Base-by-base conservation (phyloP, 2,113 vertebrate species). In the Nycticebus coucang region DNA sequence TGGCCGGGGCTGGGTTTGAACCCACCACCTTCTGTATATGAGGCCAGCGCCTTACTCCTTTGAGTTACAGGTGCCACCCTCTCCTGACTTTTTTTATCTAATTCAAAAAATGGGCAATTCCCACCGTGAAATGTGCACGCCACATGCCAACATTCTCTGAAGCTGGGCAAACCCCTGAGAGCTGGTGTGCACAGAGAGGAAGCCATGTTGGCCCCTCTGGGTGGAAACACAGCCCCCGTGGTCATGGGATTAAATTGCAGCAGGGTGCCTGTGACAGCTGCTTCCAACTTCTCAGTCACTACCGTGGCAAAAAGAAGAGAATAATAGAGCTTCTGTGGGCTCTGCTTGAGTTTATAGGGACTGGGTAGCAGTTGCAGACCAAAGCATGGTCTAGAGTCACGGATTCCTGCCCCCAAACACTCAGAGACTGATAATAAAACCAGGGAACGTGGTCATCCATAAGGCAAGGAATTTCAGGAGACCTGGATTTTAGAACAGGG, bases 41-140 rank as follows among this genome's bases (percentile, higher is more conserved):
- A 3, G 41, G 41, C 41, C 41, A 41, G 41, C 5, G 41, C 41
- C 41, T 5, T 41, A 41, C 41, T 41, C 41, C 41, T 41, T 41
- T 41, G 3, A 41, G 41, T 41, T 41, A 41, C 41, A 41, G 41
- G 41, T 41, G 3, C 41, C 5, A 5, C 41, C 41, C 41, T 41
- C 41, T 41, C 41, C 41, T 41, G 41, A 41, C 41, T 41, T 41
- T 75, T 93, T 95, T 83, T 66, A 79, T 96, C 66, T 95, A 91
- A 96, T 92, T 96, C 78, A 79, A 79, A 79, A 78, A 91, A 93
- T 59, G 33, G 62, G 7, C 10, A 26, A 57, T 87, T 77, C 82
- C 59, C 86, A 21, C 82, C 4, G 0, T 87, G 45, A 95, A 89
- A 80, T 78, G 45, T 41, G 19, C 50, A 28, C 24, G 37, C 59